These are phyloP conservation scores for Lithobates sylvaticus DNA, from an alignment of 2,797 vertebrate species.

Conservation along the genomic window DNA sequence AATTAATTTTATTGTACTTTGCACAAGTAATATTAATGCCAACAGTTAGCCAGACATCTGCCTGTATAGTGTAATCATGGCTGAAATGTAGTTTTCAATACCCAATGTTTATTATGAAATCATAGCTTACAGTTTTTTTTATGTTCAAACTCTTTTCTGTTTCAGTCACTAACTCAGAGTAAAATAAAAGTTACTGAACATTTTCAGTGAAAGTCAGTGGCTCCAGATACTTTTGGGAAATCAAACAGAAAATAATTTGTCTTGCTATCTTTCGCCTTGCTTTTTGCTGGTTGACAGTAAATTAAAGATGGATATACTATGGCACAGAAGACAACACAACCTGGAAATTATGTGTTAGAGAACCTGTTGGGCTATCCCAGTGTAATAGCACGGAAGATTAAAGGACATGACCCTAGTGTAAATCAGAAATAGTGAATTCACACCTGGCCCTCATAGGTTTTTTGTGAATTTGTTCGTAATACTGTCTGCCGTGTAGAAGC, in stretches of 20 bases:
- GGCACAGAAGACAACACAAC: conserved; percentile 33
- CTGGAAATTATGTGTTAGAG: conserved; percentile 35
- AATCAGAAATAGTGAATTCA: neutral
- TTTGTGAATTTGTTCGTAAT: conserved; percentile 24
- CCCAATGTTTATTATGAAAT: conserved; percentile 68
- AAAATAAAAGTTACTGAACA: conserved; percentile 68
- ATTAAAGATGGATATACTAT: conserved; percentile 43
- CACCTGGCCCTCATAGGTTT: conserved; percentile 13
- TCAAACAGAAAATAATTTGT: conserved; percentile 65
- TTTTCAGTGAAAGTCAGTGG: conserved; percentile 66
- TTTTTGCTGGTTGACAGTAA: conserved; percentile 55
- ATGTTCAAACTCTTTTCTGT: conserved; percentile 67
- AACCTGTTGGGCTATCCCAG: conserved; percentile 30
- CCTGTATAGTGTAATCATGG: conserved; percentile 66
- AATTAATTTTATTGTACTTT: neutral
- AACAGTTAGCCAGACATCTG: conserved; percentile 65
- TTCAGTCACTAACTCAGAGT: conserved; percentile 64
- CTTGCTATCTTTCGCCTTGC: conserved; percentile 1
- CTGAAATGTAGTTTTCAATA: conserved; percentile 69
- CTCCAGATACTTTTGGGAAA: conserved; percentile 68
- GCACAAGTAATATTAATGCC: conserved; percentile 62
- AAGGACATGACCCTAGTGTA: conserved; percentile 32
- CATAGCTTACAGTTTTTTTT: conserved; percentile 67
- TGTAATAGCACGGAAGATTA: conserved; percentile 31
- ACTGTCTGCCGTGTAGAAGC: neutral